Base-by-base conservation (phyloP, 2,113 vertebrate species). In the Clupea harengus region DNA sequence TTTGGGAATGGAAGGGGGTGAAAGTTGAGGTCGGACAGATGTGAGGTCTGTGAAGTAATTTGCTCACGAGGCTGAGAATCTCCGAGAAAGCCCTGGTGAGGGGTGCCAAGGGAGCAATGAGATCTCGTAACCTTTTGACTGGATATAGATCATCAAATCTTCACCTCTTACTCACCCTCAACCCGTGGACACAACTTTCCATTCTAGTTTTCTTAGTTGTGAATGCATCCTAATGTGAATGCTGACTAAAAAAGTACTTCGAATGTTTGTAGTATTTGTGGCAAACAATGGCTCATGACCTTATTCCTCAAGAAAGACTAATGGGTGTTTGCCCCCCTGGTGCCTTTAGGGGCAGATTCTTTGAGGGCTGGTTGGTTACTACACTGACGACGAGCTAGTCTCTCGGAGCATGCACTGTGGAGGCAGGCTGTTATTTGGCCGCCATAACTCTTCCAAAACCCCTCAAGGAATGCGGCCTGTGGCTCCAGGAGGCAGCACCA, bases 1-100 rank as follows among this genome's bases (percentile, higher is more conserved):
- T 72, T 45, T 90, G 85, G 88, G 83, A 88, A 85, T 81, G 86
- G 83, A 88, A 60, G 32, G 52, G 57, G 88, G 86, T 81, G 83
- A 86, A 32, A 25, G 83, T 82, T 80, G 57, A 85, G 88, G 83
- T 84, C 82, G 54, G 52, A 45, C 84, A 86, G 86, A 86, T 90
- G 87, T 84, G 44, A 46, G 46, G 46, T 4, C 46, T 81, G 9
- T 47, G 44, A 81, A 13, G 64, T 72, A 25, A 72, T 72, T 11
- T 6, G 52, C 9, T 28, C 25, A 3, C 25, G 64, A 72, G 64
- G 22, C 64, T 11, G 64, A 72, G 64, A 25, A 28, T 9, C 25
- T 32, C 10, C 32, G 64, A 72, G 25, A 72, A 72, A 72, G 25
- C 22, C 20, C 20, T 22, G 9, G 3, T 2, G 28, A 15, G n/a